Conservation (phyloP, 2,113 vertebrate species). For the Ammospiza nelsoni region DNA sequence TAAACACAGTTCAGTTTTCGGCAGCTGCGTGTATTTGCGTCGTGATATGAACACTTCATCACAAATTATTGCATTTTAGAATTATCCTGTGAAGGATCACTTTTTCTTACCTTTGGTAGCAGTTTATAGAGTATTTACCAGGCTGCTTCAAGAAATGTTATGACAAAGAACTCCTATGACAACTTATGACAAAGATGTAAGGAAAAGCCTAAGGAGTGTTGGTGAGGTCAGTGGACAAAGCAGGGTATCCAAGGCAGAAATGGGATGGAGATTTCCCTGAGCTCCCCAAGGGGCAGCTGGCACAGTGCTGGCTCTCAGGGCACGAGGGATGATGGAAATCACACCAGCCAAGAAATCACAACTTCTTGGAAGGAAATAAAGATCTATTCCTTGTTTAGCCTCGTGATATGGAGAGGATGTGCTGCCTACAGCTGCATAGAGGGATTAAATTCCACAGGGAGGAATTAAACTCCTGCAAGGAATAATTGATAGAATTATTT, state of each 20-base stretch:
- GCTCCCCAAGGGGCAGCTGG: fast-evolving
- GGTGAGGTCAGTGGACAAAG: not conserved
- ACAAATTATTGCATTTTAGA: not conserved
- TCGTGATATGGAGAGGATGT: not conserved
- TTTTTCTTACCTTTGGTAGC: not conserved
- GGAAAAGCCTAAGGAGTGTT: not conserved
- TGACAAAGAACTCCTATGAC: no score
- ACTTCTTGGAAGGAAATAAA: not conserved
- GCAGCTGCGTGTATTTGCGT: not conserved
- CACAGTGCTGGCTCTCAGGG: not conserved
- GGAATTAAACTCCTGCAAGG: not conserved
- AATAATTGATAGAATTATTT: not conserved
- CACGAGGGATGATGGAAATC: fast-evolving
- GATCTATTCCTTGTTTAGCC: not conserved
- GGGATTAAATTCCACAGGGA: not conserved
- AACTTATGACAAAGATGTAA: not conserved
- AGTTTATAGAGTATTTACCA: not conserved
- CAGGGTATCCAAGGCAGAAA: not conserved
- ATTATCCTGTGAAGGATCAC: not conserved
- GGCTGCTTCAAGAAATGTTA: not conserved
- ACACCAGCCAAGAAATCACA: not conserved
- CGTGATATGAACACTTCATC: not conserved
- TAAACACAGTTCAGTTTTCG: not conserved
- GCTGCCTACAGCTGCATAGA: not conserved
- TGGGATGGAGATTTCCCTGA: not conserved